Evolutionary conservation across 2,113 vertebrate species (phyloP).

Genomic region (Brienomyrus longianalis): DNA sequence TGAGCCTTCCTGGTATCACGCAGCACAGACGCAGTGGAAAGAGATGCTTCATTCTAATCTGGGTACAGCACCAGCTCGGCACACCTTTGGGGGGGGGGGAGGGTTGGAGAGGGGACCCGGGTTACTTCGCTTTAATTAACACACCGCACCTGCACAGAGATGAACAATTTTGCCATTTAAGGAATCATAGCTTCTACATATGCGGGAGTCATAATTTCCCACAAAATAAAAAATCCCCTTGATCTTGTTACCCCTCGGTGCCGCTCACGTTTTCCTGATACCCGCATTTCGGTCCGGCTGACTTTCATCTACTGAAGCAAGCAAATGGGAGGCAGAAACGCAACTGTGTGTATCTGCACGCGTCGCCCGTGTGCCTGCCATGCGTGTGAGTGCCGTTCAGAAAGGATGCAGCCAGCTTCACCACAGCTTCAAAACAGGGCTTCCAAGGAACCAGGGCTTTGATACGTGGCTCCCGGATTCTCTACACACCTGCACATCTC

Average conservation of each 20-base stretch:
- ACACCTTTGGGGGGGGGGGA: not conserved
- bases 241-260: not conserved
- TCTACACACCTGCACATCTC: not conserved
- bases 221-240: not conserved
- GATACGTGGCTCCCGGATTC: not conserved
- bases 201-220: not conserved
- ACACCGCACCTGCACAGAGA: not conserved
- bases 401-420: not conserved
- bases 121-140: not conserved
- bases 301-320: not conserved
- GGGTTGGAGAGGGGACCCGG: not conserved
- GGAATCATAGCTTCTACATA: not conserved
- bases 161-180: not conserved
- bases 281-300: not conserved
- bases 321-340: not conserved
- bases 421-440: not conserved
- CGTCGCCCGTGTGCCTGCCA: not conserved
- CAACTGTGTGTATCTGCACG: not conserved
- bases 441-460: not conserved
- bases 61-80: not conserved
- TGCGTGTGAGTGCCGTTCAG: not conserved
- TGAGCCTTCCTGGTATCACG: not conserved
- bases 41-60: not conserved
- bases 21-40: not conserved
- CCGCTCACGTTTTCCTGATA: not conserved